A percentile compares a stretch with the other conserved stretches of the same genome.
Evolutionary conservation across 2,797 vertebrate genomes (phyloP).

Genomic region (Yasuhikotakia modesta): DNA sequence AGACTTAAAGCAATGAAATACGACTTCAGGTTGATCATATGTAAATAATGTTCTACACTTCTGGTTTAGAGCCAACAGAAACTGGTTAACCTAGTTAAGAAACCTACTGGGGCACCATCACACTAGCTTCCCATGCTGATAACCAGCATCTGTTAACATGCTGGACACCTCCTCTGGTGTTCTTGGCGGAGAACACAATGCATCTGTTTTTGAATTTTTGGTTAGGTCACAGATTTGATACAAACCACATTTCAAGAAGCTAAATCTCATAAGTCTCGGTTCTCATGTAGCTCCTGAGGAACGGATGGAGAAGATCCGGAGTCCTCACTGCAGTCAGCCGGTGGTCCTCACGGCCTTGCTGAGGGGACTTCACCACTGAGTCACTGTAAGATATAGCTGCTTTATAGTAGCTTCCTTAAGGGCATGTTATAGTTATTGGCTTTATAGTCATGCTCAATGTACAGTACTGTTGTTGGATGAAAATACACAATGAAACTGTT

Average conservation of each 20-base stretch:
- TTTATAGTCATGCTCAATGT: neutral
- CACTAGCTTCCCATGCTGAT: neutral
- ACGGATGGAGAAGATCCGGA: constrained; percentile 94
- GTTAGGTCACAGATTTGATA: too few relatives aligned
- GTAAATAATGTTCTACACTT: neutral
- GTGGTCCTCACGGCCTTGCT: constrained; percentile 89
- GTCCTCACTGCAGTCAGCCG: constrained; percentile 92
- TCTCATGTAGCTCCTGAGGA: constrained; percentile 87
- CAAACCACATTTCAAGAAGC: neutral
- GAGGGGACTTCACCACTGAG: constrained; percentile 97
- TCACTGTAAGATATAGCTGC: constrained; percentile 89
- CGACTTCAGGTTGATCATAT: neutral
- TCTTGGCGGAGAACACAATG: neutral
- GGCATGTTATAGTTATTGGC: too few relatives aligned
- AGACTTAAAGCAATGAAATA: neutral
- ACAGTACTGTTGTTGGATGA: neutral
- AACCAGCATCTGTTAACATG: neutral
- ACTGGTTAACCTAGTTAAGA: neutral
- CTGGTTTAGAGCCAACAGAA: neutral
- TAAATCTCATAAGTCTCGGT: constrained; percentile 73
- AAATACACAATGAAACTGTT: neutral
- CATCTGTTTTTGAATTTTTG: neutral
- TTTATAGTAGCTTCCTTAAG: neutral
- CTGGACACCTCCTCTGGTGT: neutral
- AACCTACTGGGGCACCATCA: neutral